These are phyloP conservation scores for Octodonta nipae DNA, from an alignment of 2,888 invertebrate genomes.

Conservation along the genomic window DNA sequence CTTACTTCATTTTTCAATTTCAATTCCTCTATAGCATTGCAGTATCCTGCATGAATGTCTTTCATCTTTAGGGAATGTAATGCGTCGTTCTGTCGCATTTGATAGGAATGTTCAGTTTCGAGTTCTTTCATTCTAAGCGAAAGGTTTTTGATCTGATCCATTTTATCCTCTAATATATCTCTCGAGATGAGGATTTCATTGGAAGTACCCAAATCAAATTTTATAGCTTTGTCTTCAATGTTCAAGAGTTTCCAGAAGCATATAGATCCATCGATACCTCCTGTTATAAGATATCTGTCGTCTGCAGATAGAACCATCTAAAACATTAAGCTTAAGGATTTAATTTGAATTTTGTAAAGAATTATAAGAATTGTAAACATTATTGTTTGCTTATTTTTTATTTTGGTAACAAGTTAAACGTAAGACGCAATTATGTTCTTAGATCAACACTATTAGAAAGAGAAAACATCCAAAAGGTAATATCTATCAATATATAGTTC, in stretches of 20 bases:
- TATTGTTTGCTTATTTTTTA: too few species aligned
- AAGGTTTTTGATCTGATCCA: conserved; percentile 48
- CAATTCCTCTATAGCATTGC: conserved; percentile 66
- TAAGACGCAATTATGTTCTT: too few species aligned
- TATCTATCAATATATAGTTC: too few species aligned
- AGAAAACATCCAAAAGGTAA: too few species aligned
- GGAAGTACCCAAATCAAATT: conserved; percentile 58
- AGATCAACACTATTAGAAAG: too few species aligned
- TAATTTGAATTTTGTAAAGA: too few species aligned
- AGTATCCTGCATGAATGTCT: conserved; percentile 71
- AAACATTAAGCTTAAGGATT: too few species aligned
- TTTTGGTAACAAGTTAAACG: too few species aligned
- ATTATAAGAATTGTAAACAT: too few species aligned
- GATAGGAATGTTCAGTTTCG: conserved; percentile 77
- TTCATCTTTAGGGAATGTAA: conserved; percentile 66
- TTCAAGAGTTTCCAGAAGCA: conserved; percentile 75
- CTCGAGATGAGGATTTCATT: conserved; percentile 75
- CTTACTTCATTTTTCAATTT: conserved; percentile 55
- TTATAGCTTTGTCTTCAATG: conserved; percentile 55
- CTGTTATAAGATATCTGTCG: conserved; percentile 62
- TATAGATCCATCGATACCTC: conserved; percentile 64
- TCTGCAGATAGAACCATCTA: conserved; percentile 61
- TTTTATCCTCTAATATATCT: conserved; percentile 65
- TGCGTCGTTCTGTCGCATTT: conserved; percentile 66
- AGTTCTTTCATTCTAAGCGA: conserved; percentile 68